Base-by-base conservation (phyloP, 1,140 invertebrate genomes). In the Micrasema minimum region DNA sequence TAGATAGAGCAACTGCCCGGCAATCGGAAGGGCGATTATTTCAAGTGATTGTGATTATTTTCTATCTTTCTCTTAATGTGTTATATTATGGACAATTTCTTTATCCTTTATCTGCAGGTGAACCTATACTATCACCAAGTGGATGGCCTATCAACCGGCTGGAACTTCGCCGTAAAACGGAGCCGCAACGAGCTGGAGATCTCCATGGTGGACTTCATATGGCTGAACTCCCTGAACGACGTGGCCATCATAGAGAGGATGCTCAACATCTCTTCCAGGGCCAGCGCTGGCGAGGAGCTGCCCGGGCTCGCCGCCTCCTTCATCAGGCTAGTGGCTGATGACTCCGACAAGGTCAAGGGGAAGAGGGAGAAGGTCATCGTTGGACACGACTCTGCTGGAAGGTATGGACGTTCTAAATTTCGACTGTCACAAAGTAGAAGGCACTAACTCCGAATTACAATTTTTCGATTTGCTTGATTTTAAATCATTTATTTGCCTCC, bases 191-290 rank as follows among this genome's bases (percentile, higher is more conserved):
- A 88, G 10, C 84, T 86, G 50, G 86, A 88, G 62, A 86, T 90
- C 31, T 83, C 88, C 50, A 79, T 86, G 1, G 85, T 87, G 1
- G 90, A 93, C 78, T 89, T 93, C 68, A 85, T 92, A 71, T 90
- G 91, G 85, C 81, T 93, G 74, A 93, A 93, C 71, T 87, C 94
- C 46, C 85, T 89, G 11, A 89, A 91, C 0, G 95, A 97, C 78
- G 83, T 96, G 1, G 86, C 88, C 65, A 93, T 96, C 81, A 77
- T 84, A 18, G 81, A 84, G 66, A 77, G 79, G 23, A 81, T 82
- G 68, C 66, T 83, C 16, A 84, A 85, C 75, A 77, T 83, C 16
- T 75, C 80, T 4, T 62, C 82, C 18, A 78, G 79, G 59, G 77
- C 81, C 31, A 62, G 74, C 9, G 71, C 76, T 22, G 75, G 81